These are phyloP conservation scores for Charanyca ferruginea DNA, from an alignment of 2,888 invertebrate species.

Conservation along the genomic window DNA sequence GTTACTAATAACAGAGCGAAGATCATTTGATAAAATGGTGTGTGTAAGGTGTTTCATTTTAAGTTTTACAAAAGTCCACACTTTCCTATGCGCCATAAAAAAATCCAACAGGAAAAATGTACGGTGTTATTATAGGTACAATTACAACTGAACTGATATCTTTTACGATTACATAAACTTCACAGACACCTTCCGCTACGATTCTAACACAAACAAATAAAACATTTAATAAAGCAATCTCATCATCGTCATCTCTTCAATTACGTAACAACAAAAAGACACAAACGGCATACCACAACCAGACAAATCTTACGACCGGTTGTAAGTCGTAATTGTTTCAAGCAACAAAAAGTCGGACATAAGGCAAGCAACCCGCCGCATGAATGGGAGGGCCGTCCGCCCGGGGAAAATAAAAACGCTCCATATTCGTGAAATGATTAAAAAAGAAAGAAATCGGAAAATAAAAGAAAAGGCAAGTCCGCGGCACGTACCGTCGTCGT, in stretches of 20 bases:
- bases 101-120: background rate
- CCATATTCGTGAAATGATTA: constrained; percentile 91
- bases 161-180: constrained; percentile 32
- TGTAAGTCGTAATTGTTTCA: constrained; percentile 83
- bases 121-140: background rate
- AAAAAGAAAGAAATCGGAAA: constrained; percentile 85
- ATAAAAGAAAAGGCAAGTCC: constrained; percentile 84
- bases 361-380: constrained; percentile 65
- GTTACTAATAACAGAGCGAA: too few species aligned
- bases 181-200: constrained; percentile 2
- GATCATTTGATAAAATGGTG: too few species aligned
- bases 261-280: constrained; percentile 72
- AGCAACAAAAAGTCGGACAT: constrained; percentile 76
- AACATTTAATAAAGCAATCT: constrained; percentile 63
- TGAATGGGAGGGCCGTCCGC: constrained; percentile 82
- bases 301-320: constrained; percentile 71
- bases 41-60: too few species aligned
- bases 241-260: constrained; percentile 61
- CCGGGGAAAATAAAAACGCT: constrained; percentile 89
- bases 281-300: constrained; percentile 68
- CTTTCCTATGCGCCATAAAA: background rate
- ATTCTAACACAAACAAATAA: constrained; percentile 46
- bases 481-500: constrained; percentile 86
- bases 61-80: background rate
- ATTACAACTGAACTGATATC: background rate